Base-by-base conservation (phyloP, 35 echinoderm and acorn worm species). In the Ophioderma brevispina region DNA sequence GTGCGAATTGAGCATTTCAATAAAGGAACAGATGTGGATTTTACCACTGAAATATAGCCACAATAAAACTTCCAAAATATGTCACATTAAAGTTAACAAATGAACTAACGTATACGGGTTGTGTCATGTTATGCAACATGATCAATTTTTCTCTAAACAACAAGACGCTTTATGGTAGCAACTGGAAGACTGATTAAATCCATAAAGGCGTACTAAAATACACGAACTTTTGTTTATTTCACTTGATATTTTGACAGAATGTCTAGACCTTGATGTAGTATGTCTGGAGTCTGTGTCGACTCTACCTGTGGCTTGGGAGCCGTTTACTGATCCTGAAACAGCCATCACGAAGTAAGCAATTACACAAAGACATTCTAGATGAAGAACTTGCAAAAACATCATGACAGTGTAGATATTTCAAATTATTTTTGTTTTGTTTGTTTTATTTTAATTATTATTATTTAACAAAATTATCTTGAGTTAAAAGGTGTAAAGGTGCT, bases 301-400 rank as follows among this genome's bases (percentile, higher is more conserved):
- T 17, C 34, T 91, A 18, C 37, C 63, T 31, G 42, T 85, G 14
- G 33, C 75, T 18, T 91, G 89, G 89, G 52, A 91, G 77, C 64
- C 89, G 15, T 91, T 91, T 76, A 76, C 15, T 30, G 83, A 85
- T 34, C 46, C 52, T 76, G 86, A 87, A 36, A 87, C 64, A 34
- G 11, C 25, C 34, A 79, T 77, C 39, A 35, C 39, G 10, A 87
- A 79, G 41, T 77, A 70, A 70, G 59, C 28, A 70, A 15, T 25
- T 8, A 30, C 59, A 70, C 17, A 25, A 30, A 13, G n/a, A 25
- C 59, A 70, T 15, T 70, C n/a, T 70, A 8, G 15, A 2, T 25
- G 59, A 25, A n/a, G n/a, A n/a, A n/a, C n/a, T n/a, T n/a, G n/a
- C n/a, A n/a, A n/a, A n/a, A n/a, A n/a, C n/a, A n/a, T n/a, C n/a